phyloP scores from a whole-genome alignment of 2,113 vertebrate genomes.

The Oryzias woworae region DNA sequence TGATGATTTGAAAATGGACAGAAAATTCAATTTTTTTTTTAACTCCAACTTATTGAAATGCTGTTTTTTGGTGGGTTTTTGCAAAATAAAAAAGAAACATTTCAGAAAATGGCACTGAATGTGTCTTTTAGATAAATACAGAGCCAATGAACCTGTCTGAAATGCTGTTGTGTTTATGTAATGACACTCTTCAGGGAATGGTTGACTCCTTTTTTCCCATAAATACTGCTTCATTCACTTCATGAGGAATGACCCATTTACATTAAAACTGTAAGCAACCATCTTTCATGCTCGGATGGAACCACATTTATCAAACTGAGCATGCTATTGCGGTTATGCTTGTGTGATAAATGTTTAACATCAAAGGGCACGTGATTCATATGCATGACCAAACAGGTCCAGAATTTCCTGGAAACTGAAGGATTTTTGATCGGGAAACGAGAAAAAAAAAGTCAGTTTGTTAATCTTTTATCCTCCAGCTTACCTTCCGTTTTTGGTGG shows the following conservation, averaged over 20 bases:
- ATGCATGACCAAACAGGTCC: conserved; percentile 27
- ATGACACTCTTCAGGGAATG: neutral
- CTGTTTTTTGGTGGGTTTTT: no score
- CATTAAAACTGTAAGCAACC: conserved; percentile 18
- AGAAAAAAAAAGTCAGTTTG: conserved; percentile 1
- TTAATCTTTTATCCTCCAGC: no score
- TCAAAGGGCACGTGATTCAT: conserved; percentile 49
- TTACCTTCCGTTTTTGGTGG: no score
- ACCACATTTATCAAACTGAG: conserved; percentile 29
- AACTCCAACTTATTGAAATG: no score
- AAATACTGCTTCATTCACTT: conserved; percentile 1
- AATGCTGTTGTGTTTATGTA: neutral
- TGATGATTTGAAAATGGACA: no score
- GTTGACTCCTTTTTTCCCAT: neutral
- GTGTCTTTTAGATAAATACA: no score
- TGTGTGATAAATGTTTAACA: conserved; percentile 47
- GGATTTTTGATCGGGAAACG: conserved; percentile 1
- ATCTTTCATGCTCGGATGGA: conserved; percentile 24
- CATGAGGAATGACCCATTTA: conserved; percentile 36
- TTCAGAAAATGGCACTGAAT: no score
- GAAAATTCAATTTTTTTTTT: no score
- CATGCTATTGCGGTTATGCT: conserved; percentile 11
- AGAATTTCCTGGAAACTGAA: neutral
- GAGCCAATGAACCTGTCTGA: no score
- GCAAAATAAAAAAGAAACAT: no score